Evolutionary conservation across 2,113 vertebrate species (phyloP).

Genomic region (Gallinago undulata): DNA sequence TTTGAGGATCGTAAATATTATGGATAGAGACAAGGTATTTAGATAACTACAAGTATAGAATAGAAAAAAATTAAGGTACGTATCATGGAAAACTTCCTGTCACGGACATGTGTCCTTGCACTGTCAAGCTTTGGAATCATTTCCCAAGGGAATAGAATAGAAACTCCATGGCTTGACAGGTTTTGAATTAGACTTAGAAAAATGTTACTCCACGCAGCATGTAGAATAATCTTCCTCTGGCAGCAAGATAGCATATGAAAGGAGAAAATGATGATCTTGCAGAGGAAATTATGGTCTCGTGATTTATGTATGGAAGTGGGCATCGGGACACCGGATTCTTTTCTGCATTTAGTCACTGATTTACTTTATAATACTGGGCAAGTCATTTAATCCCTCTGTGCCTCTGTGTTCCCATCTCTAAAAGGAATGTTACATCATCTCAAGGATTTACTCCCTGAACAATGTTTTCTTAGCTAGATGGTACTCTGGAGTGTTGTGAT

Average conservation of each 20-base stretch:
- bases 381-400: slow-evolving; percentile 1
- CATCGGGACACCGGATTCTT: slow-evolving; percentile 5
- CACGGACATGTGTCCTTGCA: not conserved
- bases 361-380: slow-evolving; percentile 11
- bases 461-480: not conserved
- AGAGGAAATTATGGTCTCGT: slow-evolving; percentile 18
- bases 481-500: not conserved
- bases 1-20: not conserved
- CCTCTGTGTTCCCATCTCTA: not conserved
- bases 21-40: not conserved
- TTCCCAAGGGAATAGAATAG: not conserved
- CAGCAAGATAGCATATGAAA: slow-evolving; percentile 2
- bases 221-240: slow-evolving; percentile 29
- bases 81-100: slow-evolving; percentile 9
- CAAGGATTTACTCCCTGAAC: not conserved
- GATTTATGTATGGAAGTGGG: slow-evolving; percentile 10
- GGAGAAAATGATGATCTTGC: not conserved
- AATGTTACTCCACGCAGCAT: slow-evolving; percentile 7
- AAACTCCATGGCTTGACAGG: not conserved
- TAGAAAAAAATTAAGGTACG: not conserved
- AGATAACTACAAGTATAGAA: not conserved
- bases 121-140: slow-evolving; percentile 32
- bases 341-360: slow-evolving; percentile 26
- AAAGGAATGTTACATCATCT: slow-evolving; percentile 18
- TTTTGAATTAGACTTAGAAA: slow-evolving; percentile 58